Base-by-base conservation (phyloP, 2,113 vertebrate species). In the Xiphias gladius region DNA sequence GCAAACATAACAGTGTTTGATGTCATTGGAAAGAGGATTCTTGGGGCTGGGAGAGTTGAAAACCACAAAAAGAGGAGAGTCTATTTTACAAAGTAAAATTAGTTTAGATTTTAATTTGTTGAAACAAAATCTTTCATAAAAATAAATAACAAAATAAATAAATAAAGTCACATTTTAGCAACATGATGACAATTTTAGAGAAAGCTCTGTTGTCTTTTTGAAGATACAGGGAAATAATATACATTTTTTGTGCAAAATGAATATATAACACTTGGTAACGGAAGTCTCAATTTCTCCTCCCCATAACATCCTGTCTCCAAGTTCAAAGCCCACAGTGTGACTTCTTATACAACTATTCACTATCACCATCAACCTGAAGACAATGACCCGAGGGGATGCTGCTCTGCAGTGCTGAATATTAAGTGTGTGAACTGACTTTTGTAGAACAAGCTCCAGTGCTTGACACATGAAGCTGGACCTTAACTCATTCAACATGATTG, bases 261-360 rank as follows among this genome's bases (percentile, higher is more conserved):
- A 19, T 16, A 7, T 2, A 52, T 5, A 20, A 61, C 1, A 28
- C 3, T 62, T 61, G 14, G n/a, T 16, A 41, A 74, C 8, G 10
- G 26, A 48, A 24, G 69, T 59, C 13, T 72, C 11, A 62, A 2
- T 71, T n/a, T 67, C 59, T 79, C 84, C 81, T 65, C 74, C 61
- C 84, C 57, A 77, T n/a, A 20, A 39, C 63, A 66, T 75, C 72
- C 77, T 30, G 48, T 83, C 52, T 78, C 81, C 80, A 84, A 76
- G 22, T 43, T 46, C 59, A 66, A 62, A 61, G 57, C 32, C 28
- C 61, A 78, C 54, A 32, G 57, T 35, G 66, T 24, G 13, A 76
- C 37, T 58, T n/a, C n/a, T 7, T 75, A 54, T 55, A 81, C 55
- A 11, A 1, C 12, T 22, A 80, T 16, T 52, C 37, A 19, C 14